Base-by-base conservation (phyloP, 2,888 invertebrate genomes). In the Slavum lentiscoides region DNA sequence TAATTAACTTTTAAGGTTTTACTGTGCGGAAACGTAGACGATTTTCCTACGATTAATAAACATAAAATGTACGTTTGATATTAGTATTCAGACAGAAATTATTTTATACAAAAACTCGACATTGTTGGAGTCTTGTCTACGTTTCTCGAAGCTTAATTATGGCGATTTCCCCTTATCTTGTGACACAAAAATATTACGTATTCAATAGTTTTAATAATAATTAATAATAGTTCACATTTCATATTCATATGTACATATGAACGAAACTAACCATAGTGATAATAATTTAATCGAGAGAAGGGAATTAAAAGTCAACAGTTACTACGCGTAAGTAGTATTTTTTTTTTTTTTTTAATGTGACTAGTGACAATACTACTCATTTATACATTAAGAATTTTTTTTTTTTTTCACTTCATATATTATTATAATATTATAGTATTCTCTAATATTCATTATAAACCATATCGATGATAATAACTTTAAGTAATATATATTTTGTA, bases 41-140 rank as follows among this genome's bases (percentile, higher is more conserved):
- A 80, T 80, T 80, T 72, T 80, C 80, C 80, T 69, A 80, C 80
- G 70, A 70, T 62, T 1, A 11, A 49, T 13, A 13, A 69, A 70
- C 21, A 69, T 23, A 61, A n/a, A 64, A 49, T 55, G 70, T 61
- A 53, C 19, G 53, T 80, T 80, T 80, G 69, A 80, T 58, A 19
- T 19, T 43, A 1, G 6, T 19, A 21, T 64, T 70, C 69, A 64
- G 15, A 80, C 69, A 30, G 64, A 39, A 55, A 62, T 64, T 80
- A 21, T 39, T n/a, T n/a, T 53, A 64, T 43, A 49, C 49, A 11
- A 19, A 23, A 67, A 70, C 53, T 13, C 53, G 58, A 72, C 23
- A 64, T 80, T 72, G 80, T 80, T 70, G 80, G 80, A 80, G 69
- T 80, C 80, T 80, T 80, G 80, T 80, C 70, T 80, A 80, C 70